A percentile compares a stretch with the other conserved stretches of the same genome.
phyloP scores from a whole-genome alignment of 2,113 vertebrate genomes.

The Galeopterus variegatus region DNA sequence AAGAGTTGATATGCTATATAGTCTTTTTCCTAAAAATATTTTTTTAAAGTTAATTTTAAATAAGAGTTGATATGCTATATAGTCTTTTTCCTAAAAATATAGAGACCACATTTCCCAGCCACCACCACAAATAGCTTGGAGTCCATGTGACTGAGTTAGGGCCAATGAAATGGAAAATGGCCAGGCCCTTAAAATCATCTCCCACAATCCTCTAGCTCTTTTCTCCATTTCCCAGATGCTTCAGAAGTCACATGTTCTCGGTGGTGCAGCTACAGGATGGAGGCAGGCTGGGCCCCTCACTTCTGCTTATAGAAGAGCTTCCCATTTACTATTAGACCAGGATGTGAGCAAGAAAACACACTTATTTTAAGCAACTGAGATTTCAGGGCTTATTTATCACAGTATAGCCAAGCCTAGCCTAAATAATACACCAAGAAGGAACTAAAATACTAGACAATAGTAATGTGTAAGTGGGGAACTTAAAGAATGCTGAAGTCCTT shows the following conservation, averaged over 20 bases:
- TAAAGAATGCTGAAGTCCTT: neutral
- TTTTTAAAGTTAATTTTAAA: constrained; percentile 9
- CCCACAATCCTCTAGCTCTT: neutral
- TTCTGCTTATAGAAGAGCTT: neutral
- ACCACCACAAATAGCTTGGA: neutral
- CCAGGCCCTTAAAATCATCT: neutral
- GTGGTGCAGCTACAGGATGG: neutral
- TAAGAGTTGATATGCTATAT: neutral
- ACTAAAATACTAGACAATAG: neutral
- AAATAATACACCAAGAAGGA: neutral
- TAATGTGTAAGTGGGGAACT: neutral
- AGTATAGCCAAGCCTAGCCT: neutral
- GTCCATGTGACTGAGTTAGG: neutral
- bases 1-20: neutral
- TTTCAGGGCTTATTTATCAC: neutral
- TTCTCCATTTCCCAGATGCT: neutral
- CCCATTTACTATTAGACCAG: neutral
- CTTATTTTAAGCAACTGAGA: neutral
- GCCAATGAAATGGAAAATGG: neutral
- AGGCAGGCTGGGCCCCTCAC: neutral
- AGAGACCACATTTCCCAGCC: neutral
- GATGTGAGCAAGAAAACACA: neutral
- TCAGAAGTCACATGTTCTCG: neutral
- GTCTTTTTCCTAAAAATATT: constrained; percentile 10
- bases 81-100: constrained; percentile 14